phyloP scores from a whole-genome alignment of 2,888 invertebrate genomes.

The Kryphioiulus occultus region DNA sequence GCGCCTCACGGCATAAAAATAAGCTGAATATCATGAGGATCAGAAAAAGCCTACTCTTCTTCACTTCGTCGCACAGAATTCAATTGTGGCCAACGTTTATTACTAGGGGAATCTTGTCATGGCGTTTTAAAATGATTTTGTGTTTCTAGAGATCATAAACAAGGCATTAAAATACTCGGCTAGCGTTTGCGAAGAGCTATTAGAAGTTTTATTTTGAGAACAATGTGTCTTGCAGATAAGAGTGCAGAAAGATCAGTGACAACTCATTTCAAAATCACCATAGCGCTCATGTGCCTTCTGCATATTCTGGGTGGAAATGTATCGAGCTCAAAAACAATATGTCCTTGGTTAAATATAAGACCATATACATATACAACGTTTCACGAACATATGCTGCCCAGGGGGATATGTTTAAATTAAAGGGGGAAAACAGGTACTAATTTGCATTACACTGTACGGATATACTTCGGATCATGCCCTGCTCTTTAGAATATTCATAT shows the following conservation, averaged over 20 bases:
- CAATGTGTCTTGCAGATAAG: not conserved
- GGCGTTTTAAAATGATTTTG: not conserved
- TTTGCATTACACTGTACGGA: no score
- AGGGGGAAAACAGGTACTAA: no score
- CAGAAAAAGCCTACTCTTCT: not conserved
- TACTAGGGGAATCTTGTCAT: not conserved
- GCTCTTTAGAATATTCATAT: no score
- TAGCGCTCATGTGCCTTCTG: not conserved
- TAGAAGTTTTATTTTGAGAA: not conserved
- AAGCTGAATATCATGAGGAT: not conserved
- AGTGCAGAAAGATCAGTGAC: not conserved
- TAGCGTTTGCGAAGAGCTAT: not conserved
- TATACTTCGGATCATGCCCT: no score
- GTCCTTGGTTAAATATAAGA: no score
- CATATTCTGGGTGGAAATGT: no score
- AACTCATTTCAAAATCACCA: not conserved
- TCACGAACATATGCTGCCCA: no score
- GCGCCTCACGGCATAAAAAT: not conserved
- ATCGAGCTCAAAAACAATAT: no score
- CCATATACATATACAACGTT: no score
- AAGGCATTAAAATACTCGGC: not conserved
- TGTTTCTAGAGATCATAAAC: not conserved
- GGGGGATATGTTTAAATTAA: no score
- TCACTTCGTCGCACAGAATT: not conserved
- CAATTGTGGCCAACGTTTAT: constrained; percentile 24